phyloP scores from a whole-genome alignment of 2,113 vertebrate genomes.

The Raja brachyura region DNA sequence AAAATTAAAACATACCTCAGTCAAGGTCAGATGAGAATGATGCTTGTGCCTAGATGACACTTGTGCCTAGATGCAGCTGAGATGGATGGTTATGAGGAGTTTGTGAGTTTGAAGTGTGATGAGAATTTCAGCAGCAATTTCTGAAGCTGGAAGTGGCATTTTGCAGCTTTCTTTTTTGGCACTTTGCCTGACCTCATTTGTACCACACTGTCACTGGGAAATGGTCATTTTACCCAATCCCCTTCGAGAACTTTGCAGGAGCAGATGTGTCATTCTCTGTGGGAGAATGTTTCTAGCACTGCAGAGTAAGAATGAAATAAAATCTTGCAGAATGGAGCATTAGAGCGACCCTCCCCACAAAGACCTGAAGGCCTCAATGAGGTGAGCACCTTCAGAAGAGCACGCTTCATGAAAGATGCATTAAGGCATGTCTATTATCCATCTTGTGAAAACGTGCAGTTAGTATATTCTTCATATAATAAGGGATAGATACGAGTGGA shows the following conservation, averaged over 20 bases:
- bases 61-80: neutral
- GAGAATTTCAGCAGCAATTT: neutral
- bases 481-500: neutral
- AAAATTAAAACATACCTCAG: too few species aligned
- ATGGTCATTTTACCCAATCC: neutral
- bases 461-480: neutral
- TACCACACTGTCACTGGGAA: too few species aligned
- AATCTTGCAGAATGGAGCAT: neutral
- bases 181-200: neutral
- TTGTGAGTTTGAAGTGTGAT: neutral
- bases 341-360: neutral
- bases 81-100: neutral
- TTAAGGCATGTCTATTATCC: neutral
- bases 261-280: neutral
- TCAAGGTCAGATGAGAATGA: neutral
- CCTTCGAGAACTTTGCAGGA: neutral
- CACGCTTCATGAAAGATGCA: neutral
- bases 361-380: neutral
- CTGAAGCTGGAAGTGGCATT: neutral
- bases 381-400: neutral
- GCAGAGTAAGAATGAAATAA: slow-evolving; percentile 14
- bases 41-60: neutral
- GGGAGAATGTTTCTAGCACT: too few species aligned
- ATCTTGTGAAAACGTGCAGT: neutral
- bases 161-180: neutral